Percentiles rank a stretch among this genome's conserved stretches.
Conservation (phyloP, 2,888 invertebrate species). For the Drosophila demipolita region DNA sequence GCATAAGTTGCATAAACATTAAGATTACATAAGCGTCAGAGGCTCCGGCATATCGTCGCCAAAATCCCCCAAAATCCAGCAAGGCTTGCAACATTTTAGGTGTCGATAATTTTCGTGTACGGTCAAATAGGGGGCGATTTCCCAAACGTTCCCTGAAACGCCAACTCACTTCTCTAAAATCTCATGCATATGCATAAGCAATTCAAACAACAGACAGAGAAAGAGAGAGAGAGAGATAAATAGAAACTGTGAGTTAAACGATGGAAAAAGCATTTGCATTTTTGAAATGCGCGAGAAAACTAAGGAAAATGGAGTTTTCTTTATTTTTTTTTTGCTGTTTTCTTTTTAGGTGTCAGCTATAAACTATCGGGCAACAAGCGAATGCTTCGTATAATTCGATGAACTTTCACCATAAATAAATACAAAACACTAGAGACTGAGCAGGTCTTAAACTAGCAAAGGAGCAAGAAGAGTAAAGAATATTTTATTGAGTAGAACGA, state of each 20-base stretch:
- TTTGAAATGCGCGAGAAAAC: constrained; percentile 46
- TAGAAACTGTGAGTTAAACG: constrained; percentile 23
- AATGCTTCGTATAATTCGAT: constrained; percentile 30
- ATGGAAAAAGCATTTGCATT: constrained; percentile 71
- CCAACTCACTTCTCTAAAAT: constrained; percentile 6
- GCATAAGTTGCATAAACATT: constrained; percentile 81
- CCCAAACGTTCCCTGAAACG: background rate
- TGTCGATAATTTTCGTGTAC: constrained; percentile 69
- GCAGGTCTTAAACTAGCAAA: background rate
- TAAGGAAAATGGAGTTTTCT: constrained; percentile 52
- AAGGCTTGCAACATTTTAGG: constrained; percentile 78
- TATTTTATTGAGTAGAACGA: background rate
- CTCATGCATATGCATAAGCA: constrained; percentile 74
- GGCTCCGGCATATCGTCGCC: constrained; percentile 57
- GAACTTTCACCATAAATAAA: constrained; percentile 7
- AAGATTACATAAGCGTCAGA: constrained; percentile 77
- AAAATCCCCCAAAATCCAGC: constrained; percentile 45
- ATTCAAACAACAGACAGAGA: constrained; percentile 42
- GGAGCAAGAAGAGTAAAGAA: background rate
- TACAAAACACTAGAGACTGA: constrained; percentile 3
- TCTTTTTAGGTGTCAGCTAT: constrained; percentile 18
- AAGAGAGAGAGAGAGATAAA: background rate
- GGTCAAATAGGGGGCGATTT: constrained; percentile 22
- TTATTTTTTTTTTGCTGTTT: background rate
- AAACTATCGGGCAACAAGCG: constrained; percentile 36